These are phyloP conservation scores for Ophonus ardosiacus DNA, from an alignment of 2,888 invertebrate genomes.

Conservation along the genomic window DNA sequence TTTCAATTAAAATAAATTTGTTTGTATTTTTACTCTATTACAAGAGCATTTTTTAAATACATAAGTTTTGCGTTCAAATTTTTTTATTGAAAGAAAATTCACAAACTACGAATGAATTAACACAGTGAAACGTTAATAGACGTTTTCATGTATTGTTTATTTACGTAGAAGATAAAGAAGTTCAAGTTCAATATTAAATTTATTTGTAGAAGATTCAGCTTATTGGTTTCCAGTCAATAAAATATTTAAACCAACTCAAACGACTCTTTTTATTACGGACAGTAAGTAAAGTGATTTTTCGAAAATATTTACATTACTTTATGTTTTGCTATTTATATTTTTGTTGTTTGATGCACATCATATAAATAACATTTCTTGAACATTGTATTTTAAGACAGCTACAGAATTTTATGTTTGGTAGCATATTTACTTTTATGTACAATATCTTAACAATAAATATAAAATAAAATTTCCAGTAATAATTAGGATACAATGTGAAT, in stretches of 20 bases:
- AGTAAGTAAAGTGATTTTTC: background rate
- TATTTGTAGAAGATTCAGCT: background rate
- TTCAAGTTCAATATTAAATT: conserved; percentile 35
- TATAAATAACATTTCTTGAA: background rate
- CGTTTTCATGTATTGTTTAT: conserved; percentile 23
- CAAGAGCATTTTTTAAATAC: no score
- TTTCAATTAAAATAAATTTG: no score
- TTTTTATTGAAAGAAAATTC: no score
- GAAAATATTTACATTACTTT: conserved; percentile 7
- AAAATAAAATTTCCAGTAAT: no score
- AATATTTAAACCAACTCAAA: conserved; percentile 6
- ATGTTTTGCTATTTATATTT: background rate
- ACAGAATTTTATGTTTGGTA: no score
- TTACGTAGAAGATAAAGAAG: conserved; percentile 19
- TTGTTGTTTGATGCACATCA: background rate
- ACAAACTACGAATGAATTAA: no score
- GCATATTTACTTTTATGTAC: no score
- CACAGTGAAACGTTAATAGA: background rate
- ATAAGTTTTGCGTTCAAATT: no score
- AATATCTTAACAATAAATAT: no score
- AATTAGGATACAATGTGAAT: background rate
- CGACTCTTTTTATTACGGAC: conserved; percentile 10
- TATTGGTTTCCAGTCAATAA: conserved; percentile 30
- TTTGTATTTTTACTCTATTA: no score
- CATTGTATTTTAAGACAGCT: background rate